A percentile compares a stretch with the other conserved stretches of the same genome.
Evolutionary conservation across 2,888 invertebrate species (phyloP).

Genomic region (Argynnis bischoffii): DNA sequence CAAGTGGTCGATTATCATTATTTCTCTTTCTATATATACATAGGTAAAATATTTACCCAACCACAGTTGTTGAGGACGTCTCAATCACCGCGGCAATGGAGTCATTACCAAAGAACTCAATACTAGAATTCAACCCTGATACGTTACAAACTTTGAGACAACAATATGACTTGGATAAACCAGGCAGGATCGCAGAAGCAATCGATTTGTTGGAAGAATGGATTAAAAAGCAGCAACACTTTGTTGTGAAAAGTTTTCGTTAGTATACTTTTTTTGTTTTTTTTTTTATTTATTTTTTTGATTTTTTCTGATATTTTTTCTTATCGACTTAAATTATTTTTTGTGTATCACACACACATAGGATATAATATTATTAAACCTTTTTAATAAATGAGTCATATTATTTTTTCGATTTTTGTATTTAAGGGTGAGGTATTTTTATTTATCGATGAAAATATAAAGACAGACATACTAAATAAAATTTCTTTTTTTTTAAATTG

Average conservation of each 20-base stretch:
- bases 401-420: too few species aligned
- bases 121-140: constrained; percentile 45
- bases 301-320: too few species aligned
- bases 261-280: constrained; percentile 32
- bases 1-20: too few species aligned
- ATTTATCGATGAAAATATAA: too few species aligned
- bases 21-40: background rate
- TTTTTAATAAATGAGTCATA: too few species aligned
- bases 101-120: constrained; percentile 35
- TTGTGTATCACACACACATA: too few species aligned
- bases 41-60: background rate
- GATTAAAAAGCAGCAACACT: constrained; percentile 56
- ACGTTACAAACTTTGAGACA: constrained; percentile 49
- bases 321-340: too few species aligned
- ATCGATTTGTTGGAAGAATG: constrained; percentile 55
- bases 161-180: constrained; percentile 47
- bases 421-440: too few species aligned
- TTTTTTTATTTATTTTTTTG: background rate
- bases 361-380: too few species aligned
- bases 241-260: constrained; percentile 56
- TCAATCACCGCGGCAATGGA: constrained; percentile 41
- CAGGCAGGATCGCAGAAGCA: constrained; percentile 49
- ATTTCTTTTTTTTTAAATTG: too few species aligned
- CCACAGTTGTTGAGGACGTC: background rate
- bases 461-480: too few species aligned